Evolutionary conservation across 1,140 invertebrate genomes (phyloP).

Genomic region (Drosophila tristis): DNA sequence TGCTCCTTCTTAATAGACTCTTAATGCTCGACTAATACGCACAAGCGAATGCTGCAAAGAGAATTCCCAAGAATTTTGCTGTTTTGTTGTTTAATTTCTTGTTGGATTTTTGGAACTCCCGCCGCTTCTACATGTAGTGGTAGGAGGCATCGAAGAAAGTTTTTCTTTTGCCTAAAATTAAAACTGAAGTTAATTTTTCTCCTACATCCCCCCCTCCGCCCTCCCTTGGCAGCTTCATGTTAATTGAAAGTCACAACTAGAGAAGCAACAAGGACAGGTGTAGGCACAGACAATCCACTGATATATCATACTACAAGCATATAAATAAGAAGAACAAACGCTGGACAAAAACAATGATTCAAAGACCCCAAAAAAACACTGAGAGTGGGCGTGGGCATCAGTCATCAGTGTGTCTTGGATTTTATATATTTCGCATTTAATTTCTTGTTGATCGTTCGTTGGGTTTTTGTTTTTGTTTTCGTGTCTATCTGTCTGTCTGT

Average conservation of each 20-base stretch:
- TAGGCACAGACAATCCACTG: conserved; percentile 30
- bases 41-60: too few relatives aligned
- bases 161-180: neutral
- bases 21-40: too few relatives aligned
- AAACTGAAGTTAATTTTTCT: neutral
- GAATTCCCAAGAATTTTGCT: too few relatives aligned
- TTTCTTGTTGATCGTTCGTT: conserved; percentile 26
- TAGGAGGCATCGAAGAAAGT: conserved; percentile 1
- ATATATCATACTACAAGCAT: too few relatives aligned
- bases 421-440: conserved; percentile 38
- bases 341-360: conserved; percentile 38
- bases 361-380: conserved; percentile 2
- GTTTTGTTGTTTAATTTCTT: too few relatives aligned
- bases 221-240: neutral
- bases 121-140: neutral
- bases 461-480: conserved; percentile 20
- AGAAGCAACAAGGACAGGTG: conserved; percentile 55
- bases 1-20: too few relatives aligned
- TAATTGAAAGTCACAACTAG: conserved; percentile 5
- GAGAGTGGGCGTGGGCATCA: conserved; percentile 30
- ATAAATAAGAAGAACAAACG: neutral
- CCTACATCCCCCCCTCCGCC: too few relatives aligned
- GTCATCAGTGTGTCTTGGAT: conserved; percentile 27
- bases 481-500: neutral
- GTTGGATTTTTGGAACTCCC: too few relatives aligned